Evolutionary conservation across 2,797 vertebrate species (phyloP).

Genomic region (Varecia variegata): DNA sequence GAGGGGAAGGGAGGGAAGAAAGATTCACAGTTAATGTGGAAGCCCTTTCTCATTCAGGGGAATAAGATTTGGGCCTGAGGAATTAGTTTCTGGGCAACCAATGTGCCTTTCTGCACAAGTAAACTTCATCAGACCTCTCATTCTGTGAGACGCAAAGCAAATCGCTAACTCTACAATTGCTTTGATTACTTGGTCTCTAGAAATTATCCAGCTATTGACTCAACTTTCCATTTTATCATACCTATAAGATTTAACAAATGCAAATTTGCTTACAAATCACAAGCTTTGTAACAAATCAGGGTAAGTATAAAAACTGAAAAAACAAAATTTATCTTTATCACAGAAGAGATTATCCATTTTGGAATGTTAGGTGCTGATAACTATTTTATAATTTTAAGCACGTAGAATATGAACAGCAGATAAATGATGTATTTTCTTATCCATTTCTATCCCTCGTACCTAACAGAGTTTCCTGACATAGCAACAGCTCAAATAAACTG

Average conservation of each 20-base stretch:
- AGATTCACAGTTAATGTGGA: background rate
- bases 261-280: slow-evolving; percentile 16
- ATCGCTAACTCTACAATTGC: background rate
- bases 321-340: background rate
- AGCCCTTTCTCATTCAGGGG: background rate
- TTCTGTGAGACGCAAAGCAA: background rate
- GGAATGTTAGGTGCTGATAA: background rate
- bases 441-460: background rate
- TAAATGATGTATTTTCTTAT: background rate
- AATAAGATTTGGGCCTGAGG: background rate
- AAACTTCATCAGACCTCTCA: background rate
- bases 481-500: background rate
- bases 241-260: background rate
- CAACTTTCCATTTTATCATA: slow-evolving; percentile 4
- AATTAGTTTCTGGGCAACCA: background rate
- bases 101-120: background rate
- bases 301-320: background rate
- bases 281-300: background rate
- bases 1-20: background rate
- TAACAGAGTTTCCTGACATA: background rate
- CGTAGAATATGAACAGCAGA: background rate
- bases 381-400: background rate
- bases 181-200: slow-evolving; percentile 4
- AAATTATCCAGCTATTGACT: slow-evolving; percentile 13
- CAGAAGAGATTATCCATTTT: background rate